Evolutionary conservation across 2,113 vertebrate species (phyloP).

Genomic region (Solea solea): DNA sequence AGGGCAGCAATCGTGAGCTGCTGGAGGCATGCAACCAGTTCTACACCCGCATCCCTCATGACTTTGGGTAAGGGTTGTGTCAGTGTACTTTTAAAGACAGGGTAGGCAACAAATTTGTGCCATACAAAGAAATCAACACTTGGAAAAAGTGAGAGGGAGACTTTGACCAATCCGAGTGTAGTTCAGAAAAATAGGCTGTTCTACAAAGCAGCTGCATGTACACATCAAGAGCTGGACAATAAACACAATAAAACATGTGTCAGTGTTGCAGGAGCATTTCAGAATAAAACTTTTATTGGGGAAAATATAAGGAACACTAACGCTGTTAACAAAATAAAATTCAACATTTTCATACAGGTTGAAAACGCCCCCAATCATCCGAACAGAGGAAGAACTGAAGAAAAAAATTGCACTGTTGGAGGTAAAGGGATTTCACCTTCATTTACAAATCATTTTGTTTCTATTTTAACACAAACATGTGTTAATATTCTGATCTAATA

Average conservation of each 20-base stretch:
- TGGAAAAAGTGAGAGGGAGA: too few species aligned
- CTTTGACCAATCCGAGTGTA: too few species aligned
- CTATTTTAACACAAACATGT: not conserved
- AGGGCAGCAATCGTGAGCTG: conserved; percentile 73
- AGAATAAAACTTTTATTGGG: too few species aligned
- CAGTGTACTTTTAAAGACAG: not conserved
- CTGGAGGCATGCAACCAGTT: conserved; percentile 92
- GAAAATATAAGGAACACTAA: too few species aligned
- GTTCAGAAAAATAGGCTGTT: too few species aligned
- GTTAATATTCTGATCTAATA: not conserved
- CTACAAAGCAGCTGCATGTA: too few species aligned
- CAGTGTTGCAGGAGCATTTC: too few species aligned
- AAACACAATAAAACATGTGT: too few species aligned
- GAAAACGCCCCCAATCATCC: conserved; percentile 86
- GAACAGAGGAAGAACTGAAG: conserved; percentile 85
- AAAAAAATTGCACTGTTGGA: conserved; percentile 88
- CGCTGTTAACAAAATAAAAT: too few species aligned
- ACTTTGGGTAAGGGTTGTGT: conserved; percentile 85
- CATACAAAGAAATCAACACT: too few species aligned
- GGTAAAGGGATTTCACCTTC: conserved; percentile 68
- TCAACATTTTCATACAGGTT: conserved; percentile 72
- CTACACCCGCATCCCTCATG: conserved; percentile 92
- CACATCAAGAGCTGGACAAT: not conserved
- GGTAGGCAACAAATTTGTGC: too few species aligned
- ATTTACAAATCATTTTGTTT: not conserved